Evolutionary conservation across 92 coral and sea anemone genomes (phyloP).

Genomic region (Heliopora coerulea): DNA sequence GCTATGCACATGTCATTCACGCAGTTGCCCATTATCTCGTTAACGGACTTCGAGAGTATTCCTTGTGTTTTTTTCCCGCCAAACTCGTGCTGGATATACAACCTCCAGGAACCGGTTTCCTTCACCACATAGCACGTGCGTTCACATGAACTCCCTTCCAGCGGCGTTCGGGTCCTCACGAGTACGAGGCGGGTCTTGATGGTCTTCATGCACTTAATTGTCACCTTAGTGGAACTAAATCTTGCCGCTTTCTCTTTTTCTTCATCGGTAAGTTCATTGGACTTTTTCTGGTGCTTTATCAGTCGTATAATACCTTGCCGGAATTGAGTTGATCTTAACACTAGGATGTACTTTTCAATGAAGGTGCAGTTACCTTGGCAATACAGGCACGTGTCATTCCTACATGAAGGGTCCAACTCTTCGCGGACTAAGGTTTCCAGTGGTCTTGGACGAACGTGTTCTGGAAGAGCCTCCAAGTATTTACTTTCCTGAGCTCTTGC

Average conservation of each 20-base stretch:
- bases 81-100: conserved; percentile 67
- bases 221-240: conserved; percentile 55
- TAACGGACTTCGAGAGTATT: conserved; percentile 51
- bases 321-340: conserved; percentile 39
- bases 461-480: conserved; percentile 66
- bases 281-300: conserved; percentile 83
- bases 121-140: conserved; percentile 46
- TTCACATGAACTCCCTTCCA: not conserved
- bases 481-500: conserved; percentile 71
- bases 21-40: conserved; percentile 57
- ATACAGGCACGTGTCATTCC: conserved; percentile 20
- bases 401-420: conserved; percentile 77
- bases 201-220: conserved; percentile 77
- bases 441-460: conserved; percentile 73
- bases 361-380: conserved; percentile 47
- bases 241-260: conserved; percentile 74
- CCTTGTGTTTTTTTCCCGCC: not conserved
- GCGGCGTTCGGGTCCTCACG: conserved; percentile 62
- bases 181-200: conserved; percentile 84
- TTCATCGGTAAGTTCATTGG: conserved; percentile 74
- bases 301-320: conserved; percentile 72
- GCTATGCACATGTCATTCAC: conserved; percentile 32
- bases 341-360: conserved; percentile 10
- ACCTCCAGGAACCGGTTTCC: conserved; percentile 68
- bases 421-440: conserved; percentile 83